These are phyloP conservation scores for Leucania comma DNA, from an alignment of 2,888 invertebrate genomes.

Conservation along the genomic window DNA sequence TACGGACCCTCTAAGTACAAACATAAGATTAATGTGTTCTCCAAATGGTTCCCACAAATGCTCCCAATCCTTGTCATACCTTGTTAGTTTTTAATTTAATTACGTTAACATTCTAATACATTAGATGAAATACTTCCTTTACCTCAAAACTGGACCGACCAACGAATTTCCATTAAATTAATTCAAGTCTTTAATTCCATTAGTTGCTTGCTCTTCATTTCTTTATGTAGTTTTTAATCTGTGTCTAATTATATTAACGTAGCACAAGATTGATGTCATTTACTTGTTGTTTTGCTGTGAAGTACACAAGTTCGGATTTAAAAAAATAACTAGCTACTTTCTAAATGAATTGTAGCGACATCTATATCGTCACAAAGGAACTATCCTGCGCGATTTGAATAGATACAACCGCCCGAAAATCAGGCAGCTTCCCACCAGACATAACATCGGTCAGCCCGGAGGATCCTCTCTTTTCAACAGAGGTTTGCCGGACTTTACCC, in stretches of 20 bases:
- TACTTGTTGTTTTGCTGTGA: neutral
- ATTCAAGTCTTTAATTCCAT: slow-evolving; percentile 42
- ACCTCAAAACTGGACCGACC: slow-evolving; percentile 20
- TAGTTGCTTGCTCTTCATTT: slow-evolving; percentile 26
- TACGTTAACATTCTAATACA: slow-evolving; percentile 42
- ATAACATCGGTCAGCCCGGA: too few species aligned
- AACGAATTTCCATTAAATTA: slow-evolving; percentile 43
- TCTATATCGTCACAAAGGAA: too few species aligned
- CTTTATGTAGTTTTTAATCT: slow-evolving; percentile 15
- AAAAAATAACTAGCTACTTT: neutral
- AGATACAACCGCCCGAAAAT: too few species aligned
- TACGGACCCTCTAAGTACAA: too few species aligned
- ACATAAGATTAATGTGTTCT: slow-evolving; percentile 30
- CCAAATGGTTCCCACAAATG: slow-evolving; percentile 44
- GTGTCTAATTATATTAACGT: slow-evolving; percentile 24
- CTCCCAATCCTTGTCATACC: slow-evolving; percentile 29
- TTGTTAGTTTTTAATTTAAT: slow-evolving; percentile 48
- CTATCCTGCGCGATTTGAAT: too few species aligned
- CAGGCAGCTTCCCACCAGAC: too few species aligned
- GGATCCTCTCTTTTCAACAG: too few species aligned
- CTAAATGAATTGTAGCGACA: too few species aligned
- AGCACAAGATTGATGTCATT: neutral
- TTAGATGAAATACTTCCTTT: slow-evolving; percentile 42
- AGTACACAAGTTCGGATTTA: neutral
- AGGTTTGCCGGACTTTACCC: too few species aligned